These are phyloP conservation scores for Phoxinus phoxinus DNA, from an alignment of 2,113 vertebrate species.

Conservation along the genomic window DNA sequence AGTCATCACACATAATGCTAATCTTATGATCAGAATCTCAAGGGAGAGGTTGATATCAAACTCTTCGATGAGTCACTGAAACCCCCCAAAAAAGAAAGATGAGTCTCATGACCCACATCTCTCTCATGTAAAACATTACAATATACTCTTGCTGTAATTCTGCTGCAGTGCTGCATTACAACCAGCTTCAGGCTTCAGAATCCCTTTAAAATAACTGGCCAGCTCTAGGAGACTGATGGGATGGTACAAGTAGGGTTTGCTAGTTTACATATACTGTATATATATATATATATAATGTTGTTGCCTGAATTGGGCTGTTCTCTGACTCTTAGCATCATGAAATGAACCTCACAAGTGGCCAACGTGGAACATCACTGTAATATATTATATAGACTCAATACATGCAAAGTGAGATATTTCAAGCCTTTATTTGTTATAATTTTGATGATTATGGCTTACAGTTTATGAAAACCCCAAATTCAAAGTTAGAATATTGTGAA, in stretches of 20 bases:
- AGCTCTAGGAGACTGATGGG: conserved; percentile 37
- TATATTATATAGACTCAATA: too few species aligned
- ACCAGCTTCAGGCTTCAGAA: conserved; percentile 39
- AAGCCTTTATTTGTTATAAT: too few species aligned
- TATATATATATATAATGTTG: too few species aligned
- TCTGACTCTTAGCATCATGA: neutral
- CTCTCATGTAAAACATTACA: conserved; percentile 39
- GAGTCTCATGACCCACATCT: conserved; percentile 28
- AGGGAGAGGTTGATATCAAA: conserved; percentile 3
- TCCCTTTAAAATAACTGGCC: conserved; percentile 56
- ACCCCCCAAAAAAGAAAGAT: conserved; percentile 4
- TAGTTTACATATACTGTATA: too few species aligned
- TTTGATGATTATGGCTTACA: too few species aligned
- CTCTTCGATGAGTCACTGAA: conserved; percentile 28
- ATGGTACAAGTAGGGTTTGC: conserved; percentile 41
- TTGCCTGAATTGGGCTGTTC: conserved; percentile 30
- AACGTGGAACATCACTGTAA: too few species aligned
- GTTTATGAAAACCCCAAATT: too few species aligned
- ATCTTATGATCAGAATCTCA: conserved; percentile 16
- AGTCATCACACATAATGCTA: conserved; percentile 8
- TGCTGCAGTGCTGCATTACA: conserved; percentile 44
- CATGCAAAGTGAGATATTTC: too few species aligned
- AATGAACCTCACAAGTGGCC: too few species aligned
- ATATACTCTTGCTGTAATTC: conserved; percentile 44
- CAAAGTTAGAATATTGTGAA: too few species aligned